phyloP scores from a whole-genome alignment of 2,888 invertebrate species.

The Ormyrus nitidulus region DNA sequence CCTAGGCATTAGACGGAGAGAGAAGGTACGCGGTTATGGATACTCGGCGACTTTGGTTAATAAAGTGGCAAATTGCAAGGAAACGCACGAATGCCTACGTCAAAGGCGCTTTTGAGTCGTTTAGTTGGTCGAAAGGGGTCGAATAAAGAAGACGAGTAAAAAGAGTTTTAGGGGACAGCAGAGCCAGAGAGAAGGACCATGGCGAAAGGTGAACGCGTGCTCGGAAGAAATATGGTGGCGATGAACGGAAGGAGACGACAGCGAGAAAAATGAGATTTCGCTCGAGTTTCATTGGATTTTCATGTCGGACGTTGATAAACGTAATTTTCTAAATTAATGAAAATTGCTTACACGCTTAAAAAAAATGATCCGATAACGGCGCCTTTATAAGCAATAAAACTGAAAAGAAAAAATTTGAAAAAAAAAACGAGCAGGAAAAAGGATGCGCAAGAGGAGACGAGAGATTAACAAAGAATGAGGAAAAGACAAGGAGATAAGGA shows the following conservation, averaged over 20 bases:
- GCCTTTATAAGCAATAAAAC: no score
- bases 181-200: not conserved
- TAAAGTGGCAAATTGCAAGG: slow-evolving; percentile 58
- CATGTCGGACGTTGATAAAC: no score
- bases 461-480: slow-evolving; percentile 40
- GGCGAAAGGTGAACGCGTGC: no score
- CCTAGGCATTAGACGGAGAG: not conserved
- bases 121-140: slow-evolving; percentile 56
- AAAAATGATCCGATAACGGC: no score
- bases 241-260: no score
- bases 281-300: no score
- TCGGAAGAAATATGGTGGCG: no score
- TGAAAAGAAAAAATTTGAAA: no score
- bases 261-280: no score
- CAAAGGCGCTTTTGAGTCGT: slow-evolving; percentile 60
- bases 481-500: slow-evolving; percentile 15
- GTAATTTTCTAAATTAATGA: no score
- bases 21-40: not conserved
- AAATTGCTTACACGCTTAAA: no score
- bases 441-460: not conserved
- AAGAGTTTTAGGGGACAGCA: slow-evolving; percentile 25
- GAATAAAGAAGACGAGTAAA: slow-evolving; percentile 30
- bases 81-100: slow-evolving; percentile 57
- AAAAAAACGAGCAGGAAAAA: not conserved
- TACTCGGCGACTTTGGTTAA: slow-evolving; percentile 54